Percentiles rank a stretch among this genome's conserved stretches.
These are phyloP conservation scores for Corvus hawaiiensis DNA, from an alignment of 2,113 vertebrate genomes.

Conservation along the genomic window DNA sequence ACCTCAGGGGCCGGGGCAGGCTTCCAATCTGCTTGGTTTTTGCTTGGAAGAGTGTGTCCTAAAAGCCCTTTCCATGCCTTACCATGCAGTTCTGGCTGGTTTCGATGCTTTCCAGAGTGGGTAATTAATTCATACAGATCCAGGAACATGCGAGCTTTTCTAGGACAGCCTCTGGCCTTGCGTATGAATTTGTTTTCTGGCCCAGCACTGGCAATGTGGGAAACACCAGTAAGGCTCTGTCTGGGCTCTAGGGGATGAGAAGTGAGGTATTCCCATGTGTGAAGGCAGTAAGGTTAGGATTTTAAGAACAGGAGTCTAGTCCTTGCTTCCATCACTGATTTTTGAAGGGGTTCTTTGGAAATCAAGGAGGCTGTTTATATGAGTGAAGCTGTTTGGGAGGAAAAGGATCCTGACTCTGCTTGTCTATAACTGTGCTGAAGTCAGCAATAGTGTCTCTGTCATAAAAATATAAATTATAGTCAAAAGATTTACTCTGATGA, in stretches of 20 bases:
- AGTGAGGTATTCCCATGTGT: rapidly evolving
- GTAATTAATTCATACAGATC: rapidly evolving
- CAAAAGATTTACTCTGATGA: not conserved
- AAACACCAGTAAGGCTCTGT: not conserved
- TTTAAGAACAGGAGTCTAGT: not conserved
- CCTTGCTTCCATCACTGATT: not conserved
- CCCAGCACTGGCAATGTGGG: too few species aligned
- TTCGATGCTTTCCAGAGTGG: not conserved
- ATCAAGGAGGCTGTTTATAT: not conserved
- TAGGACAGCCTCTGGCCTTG: not conserved
- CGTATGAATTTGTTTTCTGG: not conserved
- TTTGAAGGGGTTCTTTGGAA: not conserved
- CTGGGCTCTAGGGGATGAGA: not conserved
- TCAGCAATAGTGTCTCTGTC: not conserved
- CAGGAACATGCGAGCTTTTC: rapidly evolving
- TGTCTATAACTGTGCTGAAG: not conserved
- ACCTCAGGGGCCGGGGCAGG: not conserved
- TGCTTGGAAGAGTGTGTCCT: not conserved
- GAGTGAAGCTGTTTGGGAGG: not conserved
- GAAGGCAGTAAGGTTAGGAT: not conserved
- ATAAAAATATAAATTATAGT: not conserved
- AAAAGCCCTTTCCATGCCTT: not conserved
- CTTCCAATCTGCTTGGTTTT: not conserved
- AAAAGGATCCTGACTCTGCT: not conserved
- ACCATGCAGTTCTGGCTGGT: not conserved